A percentile compares a stretch with the other conserved stretches of the same genome.
Evolutionary conservation across 2,113 vertebrate genomes (phyloP).

Genomic region (Grammomys dolichurus): DNA sequence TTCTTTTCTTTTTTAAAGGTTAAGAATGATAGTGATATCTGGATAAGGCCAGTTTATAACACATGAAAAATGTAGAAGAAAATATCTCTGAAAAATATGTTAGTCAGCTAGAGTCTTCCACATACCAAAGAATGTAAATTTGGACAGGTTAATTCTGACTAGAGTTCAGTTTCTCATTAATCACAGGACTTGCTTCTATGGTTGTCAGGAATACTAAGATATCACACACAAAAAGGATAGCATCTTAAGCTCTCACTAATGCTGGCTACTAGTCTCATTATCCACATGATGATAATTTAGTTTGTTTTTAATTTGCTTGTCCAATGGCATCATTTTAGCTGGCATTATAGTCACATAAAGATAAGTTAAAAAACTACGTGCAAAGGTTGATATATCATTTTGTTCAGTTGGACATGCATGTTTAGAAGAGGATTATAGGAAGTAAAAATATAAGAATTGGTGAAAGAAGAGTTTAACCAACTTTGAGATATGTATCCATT

Average conservation of each 20-base stretch:
- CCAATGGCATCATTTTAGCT: neutral
- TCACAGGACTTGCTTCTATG: neutral
- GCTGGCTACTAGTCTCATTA: neutral
- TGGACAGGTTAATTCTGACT: neutral
- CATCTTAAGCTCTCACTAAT: neutral
- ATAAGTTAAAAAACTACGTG: neutral
- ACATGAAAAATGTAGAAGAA: constrained; percentile 16
- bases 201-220: neutral
- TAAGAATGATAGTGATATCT: neutral
- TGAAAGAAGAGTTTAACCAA: neutral
- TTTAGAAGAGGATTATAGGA: neutral
- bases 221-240: neutral
- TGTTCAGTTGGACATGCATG: neutral
- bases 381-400: neutral
- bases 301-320: neutral
- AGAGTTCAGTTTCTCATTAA: neutral
- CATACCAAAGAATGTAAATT: neutral
- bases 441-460: neutral
- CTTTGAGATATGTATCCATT: neutral
- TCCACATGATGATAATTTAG: neutral
- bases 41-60: neutral
- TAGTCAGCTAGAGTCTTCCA: neutral
- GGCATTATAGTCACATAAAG: neutral
- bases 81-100: neutral
- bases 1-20: neutral